Base-by-base conservation (phyloP, 2,888 invertebrate species). In the Drosophila neoperkinsi region DNA sequence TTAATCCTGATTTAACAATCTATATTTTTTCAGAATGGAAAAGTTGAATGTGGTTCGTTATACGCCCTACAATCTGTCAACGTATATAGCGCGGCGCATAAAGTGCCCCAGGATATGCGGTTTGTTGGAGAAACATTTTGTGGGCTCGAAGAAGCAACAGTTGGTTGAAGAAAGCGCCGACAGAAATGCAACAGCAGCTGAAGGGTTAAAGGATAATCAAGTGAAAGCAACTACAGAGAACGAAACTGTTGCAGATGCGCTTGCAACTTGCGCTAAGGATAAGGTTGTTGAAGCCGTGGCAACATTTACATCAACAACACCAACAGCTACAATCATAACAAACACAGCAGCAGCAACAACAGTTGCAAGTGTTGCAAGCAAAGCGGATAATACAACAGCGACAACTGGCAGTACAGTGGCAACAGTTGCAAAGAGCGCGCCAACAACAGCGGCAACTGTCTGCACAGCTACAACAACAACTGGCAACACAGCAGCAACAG, bases 11-110 rank as follows among this genome's bases (percentile, higher is more conserved):
- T 18, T 16, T 11, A 21, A 21, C 4, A 11, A 21, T 41, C 2
- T 1, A 28, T 2, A 13, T 7, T 28, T 2, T 30, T 56, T 1
- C 36, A 79, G 79, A 0, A 31, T 79, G 43, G 0, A 28, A 1
- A 69, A 64, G 13, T 1, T 13, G 3, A 53, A 80, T n/a, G 25
- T 71, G 10, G 43, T 71, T 6, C 50, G 28, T 4, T 77, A 69
- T 36, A 18, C 10, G n/a, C 74, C 79, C 1, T 25, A 56, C n/a
- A 77, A 74, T 49, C 33, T 71, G 50, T 9, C 10, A 7, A 7
- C 25, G 9, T 71, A 79, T 11, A 67, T 77, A n/a, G 60, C 43
- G 13, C 18, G 6, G 3, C 63, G 66, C 0, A 36, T 52, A n/a
- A 11, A 31, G 16, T 65, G 56, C 25, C 60, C 63, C 2, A 46